Percentiles rank a stretch among this genome's conserved stretches.
Conservation (phyloP, 2,113 vertebrate genomes). For the Gallinago paraguaiae region DNA sequence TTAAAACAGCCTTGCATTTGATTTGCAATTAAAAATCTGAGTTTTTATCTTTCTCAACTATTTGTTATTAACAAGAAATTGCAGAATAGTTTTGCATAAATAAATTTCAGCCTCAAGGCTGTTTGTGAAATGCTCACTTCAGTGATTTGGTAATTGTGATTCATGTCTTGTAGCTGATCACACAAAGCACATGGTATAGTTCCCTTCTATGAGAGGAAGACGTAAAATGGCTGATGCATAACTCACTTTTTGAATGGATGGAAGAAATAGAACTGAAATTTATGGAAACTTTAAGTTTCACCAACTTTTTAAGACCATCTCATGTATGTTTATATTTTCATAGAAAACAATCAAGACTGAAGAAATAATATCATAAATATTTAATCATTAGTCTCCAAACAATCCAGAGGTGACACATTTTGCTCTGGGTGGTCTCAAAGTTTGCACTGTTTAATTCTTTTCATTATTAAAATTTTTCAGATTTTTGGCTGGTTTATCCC, state of each 20-base stretch:
- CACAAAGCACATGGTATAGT: not conserved
- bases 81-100: conserved; percentile 1
- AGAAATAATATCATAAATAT: not conserved
- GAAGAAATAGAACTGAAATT: not conserved
- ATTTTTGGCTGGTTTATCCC: not conserved
- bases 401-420: not conserved
- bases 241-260: not conserved
- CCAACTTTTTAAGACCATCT: not conserved
- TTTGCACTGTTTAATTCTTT: not conserved
- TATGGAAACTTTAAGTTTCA: not conserved
- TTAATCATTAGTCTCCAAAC: not conserved
- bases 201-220: not conserved
- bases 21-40: not conserved
- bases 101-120: conserved; percentile 1
- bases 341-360: not conserved
- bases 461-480: not conserved
- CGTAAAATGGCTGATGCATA: not conserved
- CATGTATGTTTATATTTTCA: not conserved
- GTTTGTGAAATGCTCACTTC: conserved; percentile 11
- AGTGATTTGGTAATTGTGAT: conserved; percentile 8
- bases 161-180: not conserved
- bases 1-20: not conserved
- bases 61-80: not conserved
- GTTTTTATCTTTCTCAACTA: not conserved
- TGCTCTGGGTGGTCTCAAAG: not conserved